These are phyloP conservation scores for Escarpia spicata DNA, from an alignment of 2,888 invertebrate genomes.

Conservation along the genomic window DNA sequence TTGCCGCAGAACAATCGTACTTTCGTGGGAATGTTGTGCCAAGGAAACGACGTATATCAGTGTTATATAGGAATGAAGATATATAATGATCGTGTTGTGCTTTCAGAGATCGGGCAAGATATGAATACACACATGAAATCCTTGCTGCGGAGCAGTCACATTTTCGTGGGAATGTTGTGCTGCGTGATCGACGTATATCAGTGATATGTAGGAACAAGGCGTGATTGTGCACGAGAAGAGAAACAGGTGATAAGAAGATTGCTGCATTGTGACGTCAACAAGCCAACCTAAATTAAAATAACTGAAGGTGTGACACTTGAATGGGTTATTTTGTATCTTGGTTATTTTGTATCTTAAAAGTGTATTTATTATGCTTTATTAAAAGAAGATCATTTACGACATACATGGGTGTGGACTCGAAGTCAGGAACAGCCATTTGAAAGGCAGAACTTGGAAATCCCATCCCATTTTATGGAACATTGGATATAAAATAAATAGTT, in stretches of 20 bases:
- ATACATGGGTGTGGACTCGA: too few relatives aligned
- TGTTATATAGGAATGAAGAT: slow-evolving; percentile 37
- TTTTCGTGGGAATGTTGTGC: slow-evolving; percentile 73
- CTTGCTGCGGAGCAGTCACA: slow-evolving; percentile 75
- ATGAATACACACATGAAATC: slow-evolving; percentile 91
- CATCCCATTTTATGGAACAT: too few relatives aligned
- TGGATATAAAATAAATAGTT: too few relatives aligned
- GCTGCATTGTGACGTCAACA: neutral
- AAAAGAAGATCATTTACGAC: too few relatives aligned
- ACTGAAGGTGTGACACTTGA: neutral
- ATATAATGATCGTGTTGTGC: neutral
- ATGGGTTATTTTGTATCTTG: too few relatives aligned
- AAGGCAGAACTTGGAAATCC: too few relatives aligned
- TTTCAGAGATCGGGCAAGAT: slow-evolving; percentile 80
- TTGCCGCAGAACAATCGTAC: slow-evolving; percentile 74
- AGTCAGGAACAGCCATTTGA: too few relatives aligned
- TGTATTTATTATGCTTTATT: too few relatives aligned
- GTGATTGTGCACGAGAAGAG: neutral
- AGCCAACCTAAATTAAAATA: neutral
- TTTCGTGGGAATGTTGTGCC: slow-evolving; percentile 73
- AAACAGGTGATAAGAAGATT: neutral
- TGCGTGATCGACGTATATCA: slow-evolving; percentile 77
- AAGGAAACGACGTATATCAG: slow-evolving; percentile 77
- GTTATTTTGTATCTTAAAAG: too few relatives aligned
- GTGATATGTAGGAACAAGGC: slow-evolving; percentile 41